Evolutionary conservation across 2,888 invertebrate species (phyloP).

Genomic region (Caprella mutica): DNA sequence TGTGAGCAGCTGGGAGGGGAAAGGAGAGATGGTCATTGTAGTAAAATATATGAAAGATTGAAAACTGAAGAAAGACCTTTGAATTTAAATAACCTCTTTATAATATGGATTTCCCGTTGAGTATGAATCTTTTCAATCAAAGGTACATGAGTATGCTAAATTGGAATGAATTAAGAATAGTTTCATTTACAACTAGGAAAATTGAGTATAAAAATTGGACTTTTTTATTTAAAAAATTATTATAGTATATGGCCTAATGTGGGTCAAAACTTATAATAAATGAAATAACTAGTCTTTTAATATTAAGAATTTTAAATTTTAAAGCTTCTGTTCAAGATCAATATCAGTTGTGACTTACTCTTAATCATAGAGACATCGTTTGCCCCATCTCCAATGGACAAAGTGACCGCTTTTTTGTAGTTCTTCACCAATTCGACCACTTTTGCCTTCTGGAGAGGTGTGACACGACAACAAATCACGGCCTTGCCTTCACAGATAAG

Average conservation of each 20-base stretch:
- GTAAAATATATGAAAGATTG: no score
- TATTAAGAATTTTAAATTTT: background rate
- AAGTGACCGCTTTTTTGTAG: constrained; percentile 85
- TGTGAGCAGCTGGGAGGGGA: constrained; percentile 83
- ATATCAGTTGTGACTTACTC: constrained; percentile 48
- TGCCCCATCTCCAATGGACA: constrained; percentile 97
- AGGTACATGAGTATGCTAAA: no score
- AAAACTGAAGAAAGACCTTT: no score
- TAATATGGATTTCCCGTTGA: no score
- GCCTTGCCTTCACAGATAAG: constrained; percentile 12
- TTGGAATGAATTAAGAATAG: no score
- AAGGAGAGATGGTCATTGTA: no score
- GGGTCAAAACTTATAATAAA: background rate
- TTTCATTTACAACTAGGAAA: no score
- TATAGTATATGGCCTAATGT: background rate
- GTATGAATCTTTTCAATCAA: no score
- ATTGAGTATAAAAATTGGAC: background rate
- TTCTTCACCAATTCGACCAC: constrained; percentile 92
- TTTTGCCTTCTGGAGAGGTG: constrained; percentile 95
- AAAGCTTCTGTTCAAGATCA: background rate
- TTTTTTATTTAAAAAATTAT: background rate
- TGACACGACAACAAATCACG: constrained; percentile 52
- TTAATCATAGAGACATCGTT: constrained; percentile 99
- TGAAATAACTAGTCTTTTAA: background rate
- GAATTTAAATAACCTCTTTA: no score